Base-by-base conservation (phyloP, 2,888 invertebrate species). In the Rotaria sp. region DNA sequence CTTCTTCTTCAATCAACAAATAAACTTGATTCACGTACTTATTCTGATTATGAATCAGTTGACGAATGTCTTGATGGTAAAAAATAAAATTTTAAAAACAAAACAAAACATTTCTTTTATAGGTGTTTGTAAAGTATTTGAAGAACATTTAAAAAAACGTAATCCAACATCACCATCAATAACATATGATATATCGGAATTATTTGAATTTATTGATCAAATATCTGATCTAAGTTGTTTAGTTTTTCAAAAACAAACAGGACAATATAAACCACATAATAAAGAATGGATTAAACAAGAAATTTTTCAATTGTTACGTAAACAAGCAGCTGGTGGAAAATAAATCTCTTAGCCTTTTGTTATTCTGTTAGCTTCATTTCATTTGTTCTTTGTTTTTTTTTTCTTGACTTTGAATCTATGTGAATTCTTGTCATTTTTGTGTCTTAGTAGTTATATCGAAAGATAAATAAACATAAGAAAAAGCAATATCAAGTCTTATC, bases 231-330 rank as follows among this genome's bases (percentile, higher is more conserved):
- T 99, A 85, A 96, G 96, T 89, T 97, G 98, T 90, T 84, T 85
- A 50, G 67, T 93, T 85, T 92, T 96, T 91, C 96, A 97, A 92
- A 96, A 96, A 91, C 94, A 95, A 15, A 95, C 95, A 75, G 96
- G 96, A 90, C 96, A 96, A 0, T 99, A 99, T 90, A 96, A 96
- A 2, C 99, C 99, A 0, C 97, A 97, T 92, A 97, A 97, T 91
- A 98, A 98, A 92, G 97, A 96, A 89, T 99, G 97, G 97, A 96
- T 99, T 87, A 99, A 99, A 91, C 97, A 99, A 91, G 97, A 98
- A 91, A 97, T 99, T 88, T 98, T 97, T 90, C 95, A 97, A 10
- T 92, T 98, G 89, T 92, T 98, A 88, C 90, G 93, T 89, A 94
- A 96, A 88, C 96, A 97, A 92, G 86, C 86, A 38, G 86, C 55